phyloP scores from a whole-genome alignment of 2,888 invertebrate genomes.

The Orthosia incerta region DNA sequence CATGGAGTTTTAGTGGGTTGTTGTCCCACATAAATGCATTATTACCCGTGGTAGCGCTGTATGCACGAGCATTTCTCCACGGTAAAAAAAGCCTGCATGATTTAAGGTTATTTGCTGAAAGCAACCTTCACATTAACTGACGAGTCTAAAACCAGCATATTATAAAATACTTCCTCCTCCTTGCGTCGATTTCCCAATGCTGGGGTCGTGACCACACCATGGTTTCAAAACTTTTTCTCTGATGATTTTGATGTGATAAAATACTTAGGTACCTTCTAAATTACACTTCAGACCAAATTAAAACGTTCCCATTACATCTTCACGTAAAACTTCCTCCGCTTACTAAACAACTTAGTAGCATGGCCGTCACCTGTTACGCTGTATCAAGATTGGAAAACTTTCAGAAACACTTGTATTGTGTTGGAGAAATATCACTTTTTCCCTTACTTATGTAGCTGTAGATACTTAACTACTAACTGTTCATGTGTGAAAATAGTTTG shows the following conservation, averaged over 20 bases:
- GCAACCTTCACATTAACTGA: not conserved
- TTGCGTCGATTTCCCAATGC: no score
- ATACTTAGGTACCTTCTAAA: not conserved
- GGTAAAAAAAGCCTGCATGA: no score
- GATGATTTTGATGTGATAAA: no score
- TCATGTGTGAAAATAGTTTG: conserved; percentile 2
- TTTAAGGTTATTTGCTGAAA: no score
- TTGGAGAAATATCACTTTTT: conserved; percentile 45
- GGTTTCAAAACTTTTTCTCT: no score
- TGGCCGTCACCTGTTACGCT: conserved; percentile 57
- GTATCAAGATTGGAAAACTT: conserved; percentile 62
- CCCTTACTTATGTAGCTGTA: not conserved
- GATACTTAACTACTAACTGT: not conserved
- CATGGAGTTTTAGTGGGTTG: no score
- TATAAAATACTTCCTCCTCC: no score
- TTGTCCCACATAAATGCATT: no score
- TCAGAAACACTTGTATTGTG: conserved; percentile 49
- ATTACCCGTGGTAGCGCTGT: no score
- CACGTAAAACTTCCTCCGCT: conserved; percentile 9
- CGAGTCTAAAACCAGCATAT: not conserved
- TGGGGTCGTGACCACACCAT: no score
- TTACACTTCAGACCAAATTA: conserved; percentile 11
- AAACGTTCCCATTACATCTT: conserved; percentile 13
- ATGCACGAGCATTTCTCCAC: no score
- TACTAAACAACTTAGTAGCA: conserved; percentile 40